These are phyloP conservation scores for Strigamia crassipes DNA, from an alignment of 2,888 invertebrate species.

Conservation along the genomic window DNA sequence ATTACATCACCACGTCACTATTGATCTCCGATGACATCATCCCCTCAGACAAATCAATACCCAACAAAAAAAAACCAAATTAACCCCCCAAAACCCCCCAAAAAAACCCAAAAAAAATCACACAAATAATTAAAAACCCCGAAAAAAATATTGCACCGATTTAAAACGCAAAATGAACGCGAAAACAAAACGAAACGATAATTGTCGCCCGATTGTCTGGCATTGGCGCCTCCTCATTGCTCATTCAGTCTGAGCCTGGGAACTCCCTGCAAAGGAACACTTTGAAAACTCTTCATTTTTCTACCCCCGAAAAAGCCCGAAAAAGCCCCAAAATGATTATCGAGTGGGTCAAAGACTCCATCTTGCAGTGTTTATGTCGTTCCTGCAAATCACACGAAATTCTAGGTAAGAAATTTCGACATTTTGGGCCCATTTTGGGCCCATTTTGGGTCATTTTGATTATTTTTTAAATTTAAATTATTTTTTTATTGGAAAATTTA, in stretches of 20 bases:
- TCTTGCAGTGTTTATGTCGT: conserved; percentile 92
- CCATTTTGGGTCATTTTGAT: too few species aligned
- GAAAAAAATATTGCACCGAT: too few species aligned
- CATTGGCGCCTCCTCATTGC: background rate
- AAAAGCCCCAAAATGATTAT: conserved; percentile 71
- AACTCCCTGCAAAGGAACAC: background rate
- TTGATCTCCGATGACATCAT: too few species aligned
- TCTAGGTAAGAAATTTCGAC: conserved; percentile 57
- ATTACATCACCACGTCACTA: too few species aligned
- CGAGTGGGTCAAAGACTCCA: conserved; percentile 86
- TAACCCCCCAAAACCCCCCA: too few species aligned
- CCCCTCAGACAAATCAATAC: too few species aligned
- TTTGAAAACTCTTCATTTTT: background rate
- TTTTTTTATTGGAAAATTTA: too few species aligned
- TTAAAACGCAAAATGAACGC: too few species aligned
- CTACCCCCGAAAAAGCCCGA: background rate
- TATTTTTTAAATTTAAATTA: too few species aligned
- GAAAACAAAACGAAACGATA: background rate
- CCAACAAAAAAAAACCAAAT: too few species aligned
- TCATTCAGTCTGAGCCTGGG: background rate
- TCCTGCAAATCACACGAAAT: conserved; percentile 74
- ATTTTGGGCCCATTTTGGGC: background rate
- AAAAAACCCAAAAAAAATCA: too few species aligned
- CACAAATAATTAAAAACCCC: too few species aligned
- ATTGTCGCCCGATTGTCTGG: background rate